These are phyloP conservation scores for Sinocyclocheilus anshuiensis DNA, from an alignment of 2,113 vertebrate species.

Conservation along the genomic window DNA sequence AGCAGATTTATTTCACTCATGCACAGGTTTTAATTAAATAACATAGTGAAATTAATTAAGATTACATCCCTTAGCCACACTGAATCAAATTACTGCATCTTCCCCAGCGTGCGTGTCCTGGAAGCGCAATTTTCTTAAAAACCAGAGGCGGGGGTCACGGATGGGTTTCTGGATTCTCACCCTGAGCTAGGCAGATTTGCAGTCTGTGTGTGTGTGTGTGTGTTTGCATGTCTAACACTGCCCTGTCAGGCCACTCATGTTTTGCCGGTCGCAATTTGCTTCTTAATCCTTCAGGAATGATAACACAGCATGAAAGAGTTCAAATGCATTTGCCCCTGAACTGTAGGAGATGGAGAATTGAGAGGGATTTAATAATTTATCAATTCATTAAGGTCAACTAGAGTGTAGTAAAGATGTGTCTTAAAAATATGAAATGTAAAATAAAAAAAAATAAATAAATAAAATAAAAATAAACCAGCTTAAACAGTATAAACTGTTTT, in stretches of 20 bases:
- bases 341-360: background rate
- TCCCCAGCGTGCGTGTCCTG: constrained; percentile 58
- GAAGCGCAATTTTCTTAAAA: constrained; percentile 60
- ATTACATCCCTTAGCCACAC: constrained; percentile 63
- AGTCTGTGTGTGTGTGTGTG: constrained; percentile 10
- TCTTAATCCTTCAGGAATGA: constrained; percentile 49
- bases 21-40: constrained; percentile 74
- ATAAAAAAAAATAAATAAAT: background rate
- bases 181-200: constrained; percentile 47
- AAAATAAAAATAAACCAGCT: no score
- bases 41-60: constrained; percentile 73
- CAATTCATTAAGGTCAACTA: constrained; percentile 19
- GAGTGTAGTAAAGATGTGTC: constrained; percentile 2
- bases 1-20: constrained; percentile 65
- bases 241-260: constrained; percentile 52
- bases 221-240: background rate
- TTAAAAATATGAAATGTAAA: background rate
- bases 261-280: constrained; percentile 45
- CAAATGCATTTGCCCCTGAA: constrained; percentile 20
- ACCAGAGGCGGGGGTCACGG: constrained; percentile 52
- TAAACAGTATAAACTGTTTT: background rate
- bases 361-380: constrained; percentile 1
- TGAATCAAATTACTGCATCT: constrained; percentile 70
- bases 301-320: constrained; percentile 44
- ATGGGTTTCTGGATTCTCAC: constrained; percentile 47